Base-by-base conservation (phyloP, 2,888 invertebrate species). In the Pristionchus maxplancki region DNA sequence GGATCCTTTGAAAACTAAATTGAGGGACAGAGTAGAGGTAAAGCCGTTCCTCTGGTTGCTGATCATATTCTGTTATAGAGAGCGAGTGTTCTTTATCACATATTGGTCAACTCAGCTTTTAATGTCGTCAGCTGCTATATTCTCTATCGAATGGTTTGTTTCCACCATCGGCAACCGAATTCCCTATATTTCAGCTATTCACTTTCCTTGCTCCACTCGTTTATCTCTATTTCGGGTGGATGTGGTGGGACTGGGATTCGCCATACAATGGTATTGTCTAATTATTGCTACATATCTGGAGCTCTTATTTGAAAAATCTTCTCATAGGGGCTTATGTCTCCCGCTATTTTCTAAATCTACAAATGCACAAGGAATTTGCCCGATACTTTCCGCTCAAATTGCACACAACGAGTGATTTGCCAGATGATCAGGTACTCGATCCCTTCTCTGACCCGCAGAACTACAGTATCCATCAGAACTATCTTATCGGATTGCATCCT, bases 401-500 rank as follows among this genome's bases (percentile, higher is more conserved):
- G 6, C 81, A 81, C 31, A 44, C 31, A 15, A 48, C 50, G 31
- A 37, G 31, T 6, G 81, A 81, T 8, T 50, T 81, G n/a, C n/a
- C 81, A 11, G 37, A 34, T 81, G 81, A 81, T 81, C 44, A 81
- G 81, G 81, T 81, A 40, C 13, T 5, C 31, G 4, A 8, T 34
- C 4, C 31, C 13, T 34, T 13, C 11, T 31, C 15, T 64, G 17
- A 31, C 13, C 13, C 9, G 15, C 15, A 3, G 1, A 24, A 9
- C 24, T 20, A 40, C 20, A 9, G 15, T 31, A n/a, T 37, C 15
- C 3, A 1, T 62, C 28, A 81, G 81, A 81, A 81, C 31, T 81
- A 84, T 58, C 37, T 84, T 5, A 84, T 84, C 13, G 83, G 34
- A 58, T 37, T 84, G 58, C 83, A 84, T 37, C 83, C 83, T 0